Base-by-base conservation (phyloP, 1,140 invertebrate genomes). In the Acromyrmex heyeri region DNA sequence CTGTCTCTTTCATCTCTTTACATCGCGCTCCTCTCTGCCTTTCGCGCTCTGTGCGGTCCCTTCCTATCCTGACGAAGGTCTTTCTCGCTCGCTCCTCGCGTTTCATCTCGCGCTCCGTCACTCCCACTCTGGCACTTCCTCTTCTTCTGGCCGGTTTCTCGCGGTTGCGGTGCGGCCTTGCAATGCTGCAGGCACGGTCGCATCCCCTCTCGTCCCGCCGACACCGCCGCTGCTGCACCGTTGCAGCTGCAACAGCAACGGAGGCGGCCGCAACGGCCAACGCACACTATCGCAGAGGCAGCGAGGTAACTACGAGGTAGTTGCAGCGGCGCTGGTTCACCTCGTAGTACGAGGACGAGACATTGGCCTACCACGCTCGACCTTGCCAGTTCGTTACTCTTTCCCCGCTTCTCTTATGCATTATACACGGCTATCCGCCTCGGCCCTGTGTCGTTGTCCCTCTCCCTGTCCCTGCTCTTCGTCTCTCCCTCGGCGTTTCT, bases 341-440 rank as follows among this genome's bases (percentile, higher is more conserved):
- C 90, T 88, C 91, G 85, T 91, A 92, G 86, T 90, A 91, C 87
- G 89, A 93, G 93, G 88, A 95, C 93, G 93, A 95, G 94, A 95
- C 94, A 94, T 95, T 95, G 94, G 94, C 94, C 94, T 95, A 95
- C 94, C 94, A 94, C 92, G 90, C 92, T 94, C 94, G 94, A 94
- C 94, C 94, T 95, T 95, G 94, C 94, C 93, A 95, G 94, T 95
- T 95, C 94, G 94, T 95, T 95, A 94, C 94, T 94, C 94, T 94
- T 94, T 94, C 93, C 91, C 92, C 86, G 85, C 79, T 89, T 91
- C 88, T 92, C 91, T 92, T 91, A 88, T 92, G 91, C 91, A 91
- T 93, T 91, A 93, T 91, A 91, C 89, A 87, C 87, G 87, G 88
- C 88, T 91, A 92, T 92, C 91, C 89, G 91, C 83, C 88, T 88